Evolutionary conservation across 2,888 invertebrate genomes (phyloP).

Genomic region (Polia nebulosa): DNA sequence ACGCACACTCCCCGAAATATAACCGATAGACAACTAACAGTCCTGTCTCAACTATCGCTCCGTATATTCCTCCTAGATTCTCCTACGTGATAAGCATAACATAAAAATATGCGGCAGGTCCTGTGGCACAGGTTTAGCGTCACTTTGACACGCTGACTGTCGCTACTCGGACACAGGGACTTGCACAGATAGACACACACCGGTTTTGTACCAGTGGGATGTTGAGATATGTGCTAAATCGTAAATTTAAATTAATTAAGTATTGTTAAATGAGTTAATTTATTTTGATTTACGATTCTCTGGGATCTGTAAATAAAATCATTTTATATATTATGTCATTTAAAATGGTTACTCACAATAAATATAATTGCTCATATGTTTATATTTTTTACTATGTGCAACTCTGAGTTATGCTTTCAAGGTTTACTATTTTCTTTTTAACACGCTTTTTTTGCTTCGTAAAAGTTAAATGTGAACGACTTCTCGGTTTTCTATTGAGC

Average conservation of each 20-base stretch:
- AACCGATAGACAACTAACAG: no score
- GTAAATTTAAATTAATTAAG: conserved; percentile 3
- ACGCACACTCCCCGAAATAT: no score
- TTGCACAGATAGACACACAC: conserved; percentile 20
- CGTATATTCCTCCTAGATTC: conserved; percentile 51
- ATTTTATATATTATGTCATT: neutral
- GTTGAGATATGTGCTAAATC: conserved; percentile 11
- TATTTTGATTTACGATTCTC: neutral
- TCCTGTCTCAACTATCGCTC: conserved; percentile 2
- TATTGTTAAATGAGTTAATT: conserved; percentile 17
- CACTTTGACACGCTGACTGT: conserved; percentile 54
- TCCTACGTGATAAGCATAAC: conserved; percentile 73
- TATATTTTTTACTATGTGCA: neutral
- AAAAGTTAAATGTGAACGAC: no score
- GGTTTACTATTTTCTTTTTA: no score
- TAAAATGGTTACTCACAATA: neutral
- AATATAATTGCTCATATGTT: neutral
- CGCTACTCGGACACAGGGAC: neutral
- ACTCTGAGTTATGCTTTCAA: no score
- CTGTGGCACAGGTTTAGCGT: conserved; percentile 53
- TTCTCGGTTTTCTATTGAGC: no score
- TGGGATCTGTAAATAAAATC: neutral
- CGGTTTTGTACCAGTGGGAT: conserved; percentile 15
- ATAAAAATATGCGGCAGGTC: conserved; percentile 61
- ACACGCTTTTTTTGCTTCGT: no score